These are phyloP conservation scores for Bellardia bayeri DNA, from an alignment of 2,888 invertebrate species.

Conservation along the genomic window DNA sequence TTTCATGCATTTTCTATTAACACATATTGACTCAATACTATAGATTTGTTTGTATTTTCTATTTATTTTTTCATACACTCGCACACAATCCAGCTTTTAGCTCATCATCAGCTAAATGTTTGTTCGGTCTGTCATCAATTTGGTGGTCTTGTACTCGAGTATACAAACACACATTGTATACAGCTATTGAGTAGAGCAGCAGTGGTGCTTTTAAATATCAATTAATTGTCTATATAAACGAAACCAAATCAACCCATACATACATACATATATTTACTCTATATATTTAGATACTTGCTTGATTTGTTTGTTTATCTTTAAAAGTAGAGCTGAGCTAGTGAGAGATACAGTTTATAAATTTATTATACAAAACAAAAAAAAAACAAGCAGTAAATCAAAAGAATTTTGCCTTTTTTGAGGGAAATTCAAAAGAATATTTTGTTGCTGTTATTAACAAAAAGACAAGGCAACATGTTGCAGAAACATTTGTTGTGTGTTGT, in stretches of 20 bases:
- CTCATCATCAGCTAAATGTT: slow-evolving; percentile 28
- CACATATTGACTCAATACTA: slow-evolving; percentile 65
- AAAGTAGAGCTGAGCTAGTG: slow-evolving; percentile 22
- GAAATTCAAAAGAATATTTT: neutral
- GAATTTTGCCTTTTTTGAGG: neutral
- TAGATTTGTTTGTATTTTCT: slow-evolving; percentile 43
- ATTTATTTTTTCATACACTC: neutral
- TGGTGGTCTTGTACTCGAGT: slow-evolving; percentile 45
- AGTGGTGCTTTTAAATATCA: slow-evolving; percentile 67
- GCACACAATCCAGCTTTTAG: slow-evolving; percentile 18
- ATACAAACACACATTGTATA: slow-evolving; percentile 16
- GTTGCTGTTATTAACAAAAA: no score
- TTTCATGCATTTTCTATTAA: slow-evolving; percentile 65
- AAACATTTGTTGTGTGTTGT: no score
- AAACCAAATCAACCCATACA: neutral
- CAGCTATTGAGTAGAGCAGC: slow-evolving; percentile 37
- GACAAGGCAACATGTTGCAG: neutral
- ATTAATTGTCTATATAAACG: slow-evolving; percentile 63
- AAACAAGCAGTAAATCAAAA: neutral
- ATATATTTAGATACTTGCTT: slow-evolving; percentile 24
- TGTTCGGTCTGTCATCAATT: slow-evolving; percentile 44
- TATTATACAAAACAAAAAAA: neutral
- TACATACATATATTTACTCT: slow-evolving; percentile 12
- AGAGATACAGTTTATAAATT: neutral
- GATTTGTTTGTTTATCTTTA: slow-evolving; percentile 62